A percentile compares a stretch with the other conserved stretches of the same genome.
Conservation (phyloP, 2,797 vertebrate species). For the Lates japonicus region DNA sequence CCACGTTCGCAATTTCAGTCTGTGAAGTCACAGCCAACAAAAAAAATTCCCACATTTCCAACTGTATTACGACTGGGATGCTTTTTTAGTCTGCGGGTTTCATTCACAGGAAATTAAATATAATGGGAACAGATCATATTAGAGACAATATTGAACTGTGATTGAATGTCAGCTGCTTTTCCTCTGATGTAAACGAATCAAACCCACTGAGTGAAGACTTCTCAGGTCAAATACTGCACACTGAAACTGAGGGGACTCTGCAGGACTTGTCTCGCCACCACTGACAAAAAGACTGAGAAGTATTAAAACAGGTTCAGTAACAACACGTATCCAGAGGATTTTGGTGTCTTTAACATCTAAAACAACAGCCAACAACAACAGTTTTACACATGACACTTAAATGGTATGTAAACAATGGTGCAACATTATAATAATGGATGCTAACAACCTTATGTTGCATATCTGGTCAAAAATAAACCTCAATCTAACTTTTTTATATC, state of each 20-base stretch:
- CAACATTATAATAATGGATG: not conserved
- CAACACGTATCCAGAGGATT: not conserved
- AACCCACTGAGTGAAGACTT: not conserved
- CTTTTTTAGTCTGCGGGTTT: not conserved
- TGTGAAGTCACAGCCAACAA: not conserved
- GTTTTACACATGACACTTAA: not conserved
- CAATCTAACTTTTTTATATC: not conserved
- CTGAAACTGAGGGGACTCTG: not conserved
- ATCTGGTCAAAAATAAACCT: not conserved
- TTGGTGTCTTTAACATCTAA: not conserved
- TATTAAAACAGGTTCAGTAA: not conserved
- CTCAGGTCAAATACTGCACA: not conserved
- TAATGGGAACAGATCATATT: constrained; percentile 7
- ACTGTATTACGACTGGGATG: no score
- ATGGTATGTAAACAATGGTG: not conserved
- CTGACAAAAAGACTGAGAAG: no score
- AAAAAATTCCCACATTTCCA: not conserved
- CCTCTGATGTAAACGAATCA: not conserved
- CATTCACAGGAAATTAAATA: constrained; percentile 1
- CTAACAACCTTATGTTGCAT: no score
- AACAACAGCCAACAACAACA: not conserved
- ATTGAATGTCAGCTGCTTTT: constrained; percentile 3
- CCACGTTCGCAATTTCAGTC: not conserved
- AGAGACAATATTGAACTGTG: not conserved
- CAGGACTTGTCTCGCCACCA: not conserved